These are phyloP conservation scores for Notiomystis cincta DNA, from an alignment of 2,113 vertebrate genomes.

Conservation along the genomic window DNA sequence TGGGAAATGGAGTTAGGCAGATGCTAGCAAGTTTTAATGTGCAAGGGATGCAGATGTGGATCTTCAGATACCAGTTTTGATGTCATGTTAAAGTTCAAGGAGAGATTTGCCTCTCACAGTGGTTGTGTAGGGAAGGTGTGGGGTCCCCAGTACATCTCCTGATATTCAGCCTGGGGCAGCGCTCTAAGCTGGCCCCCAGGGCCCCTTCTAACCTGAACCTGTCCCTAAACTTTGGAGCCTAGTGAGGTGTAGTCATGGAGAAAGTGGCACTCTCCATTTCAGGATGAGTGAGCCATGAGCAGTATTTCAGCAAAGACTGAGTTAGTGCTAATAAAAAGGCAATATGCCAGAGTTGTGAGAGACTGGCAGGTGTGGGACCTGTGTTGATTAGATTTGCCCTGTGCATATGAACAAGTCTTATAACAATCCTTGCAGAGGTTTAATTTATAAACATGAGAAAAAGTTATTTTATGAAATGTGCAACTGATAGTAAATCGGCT, in stretches of 20 bases:
- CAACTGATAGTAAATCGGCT: neutral
- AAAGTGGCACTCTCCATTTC: neutral
- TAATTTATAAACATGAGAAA: constrained; percentile 29
- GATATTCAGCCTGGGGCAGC: neutral
- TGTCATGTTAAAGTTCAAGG: neutral
- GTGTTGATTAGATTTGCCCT: neutral
- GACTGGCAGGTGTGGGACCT: neutral
- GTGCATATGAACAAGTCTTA: neutral
- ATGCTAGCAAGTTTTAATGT: neutral
- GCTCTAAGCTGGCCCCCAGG: neutral
- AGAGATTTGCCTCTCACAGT: neutral
- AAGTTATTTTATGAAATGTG: neutral
- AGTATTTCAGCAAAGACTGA: neutral
- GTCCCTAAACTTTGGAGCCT: neutral
- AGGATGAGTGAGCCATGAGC: neutral
- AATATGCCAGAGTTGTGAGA: neutral
- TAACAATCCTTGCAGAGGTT: neutral
- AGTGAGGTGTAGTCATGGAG: neutral
- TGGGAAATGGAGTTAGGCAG: neutral
- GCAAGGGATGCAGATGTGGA: neutral
- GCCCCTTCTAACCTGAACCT: neutral
- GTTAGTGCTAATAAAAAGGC: neutral
- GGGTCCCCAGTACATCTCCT: neutral
- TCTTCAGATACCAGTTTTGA: neutral
- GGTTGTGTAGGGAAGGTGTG: neutral